Base-by-base conservation (phyloP, 2,797 vertebrate genomes). In the Sebastes steindachneri region DNA sequence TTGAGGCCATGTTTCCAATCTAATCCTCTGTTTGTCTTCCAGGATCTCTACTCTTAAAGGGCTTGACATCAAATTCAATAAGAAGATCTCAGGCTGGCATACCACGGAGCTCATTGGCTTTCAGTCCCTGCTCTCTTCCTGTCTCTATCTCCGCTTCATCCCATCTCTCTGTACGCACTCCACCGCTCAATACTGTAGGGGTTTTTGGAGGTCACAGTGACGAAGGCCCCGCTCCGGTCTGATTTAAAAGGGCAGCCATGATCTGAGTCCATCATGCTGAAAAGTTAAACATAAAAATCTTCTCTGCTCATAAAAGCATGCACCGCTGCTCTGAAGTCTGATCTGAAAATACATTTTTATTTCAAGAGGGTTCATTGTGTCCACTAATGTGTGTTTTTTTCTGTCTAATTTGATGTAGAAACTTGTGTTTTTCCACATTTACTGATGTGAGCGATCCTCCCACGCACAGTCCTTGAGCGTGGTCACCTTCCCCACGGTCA, bases 1-100 rank as follows among this genome's bases (percentile, higher is more conserved):
- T 91, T 54, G 62, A 77, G 91, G 92, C 88, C 83, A 84, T 90
- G 88, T 92, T 94, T 92, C 86, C 84, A 89, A 88, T 94, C 84
- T 94, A 94, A 95, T 95, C 91, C 91, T 86, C 68, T 93, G 93
- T 93, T 95, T 95, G 92, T 94, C 79, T 93, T 92, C 88, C 90
- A 95, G 85, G 87, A 87, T 89, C 87, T 92, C 75, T 75, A 59
- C 84, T 91, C 86, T 93, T 88, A 89, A 89, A 93, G 91, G 92
- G 82, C 91, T 90, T 92, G 90, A 94, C 89, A 92, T 93, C 87
- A 88, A 93, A 94, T 93, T 92, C 89, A 95, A 93, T 94, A 93
- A 91, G 80, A 86, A 76, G 80, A 88, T 89, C 86, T 93, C 70
- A 66, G 87, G 64, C 86, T 62, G 86, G 80, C 80, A 80, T 85